Evolutionary conservation across 1,140 invertebrate species (phyloP), one percentile per base, ranked within the genome.

Genomic region (Ptiloglossa arizonensis): DNA sequence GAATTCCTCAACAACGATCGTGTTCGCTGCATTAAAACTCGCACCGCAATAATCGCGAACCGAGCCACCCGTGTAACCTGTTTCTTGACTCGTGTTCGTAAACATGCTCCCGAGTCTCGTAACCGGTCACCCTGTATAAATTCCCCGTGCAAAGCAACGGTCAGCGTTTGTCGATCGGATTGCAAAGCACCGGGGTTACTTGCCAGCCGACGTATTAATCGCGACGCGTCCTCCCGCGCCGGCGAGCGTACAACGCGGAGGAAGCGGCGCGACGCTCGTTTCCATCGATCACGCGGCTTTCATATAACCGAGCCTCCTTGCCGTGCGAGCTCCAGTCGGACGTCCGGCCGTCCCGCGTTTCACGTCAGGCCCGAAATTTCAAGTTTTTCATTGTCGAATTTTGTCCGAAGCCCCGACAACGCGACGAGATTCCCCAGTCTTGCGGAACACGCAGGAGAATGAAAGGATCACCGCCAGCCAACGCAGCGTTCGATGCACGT

Each of bases 181-280:
- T 80, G 82, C 71, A 77, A 84, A 84, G 80, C 82, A 83, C 57
- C 57, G 29, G 52, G 50, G 52, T 44, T 80, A 76, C 81, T 71
- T 83, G 64, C 66, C 48, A n/a, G 41, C 32, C 60, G 66, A 72
- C 64, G 72, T 79, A 84, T 84, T 84, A 84, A 83, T 77, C 71
- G 56, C 63, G n/a, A 64, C 32, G 38, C 60, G 29, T 60, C 57
- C 56, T 46, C 9, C 22, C 11, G 35, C 15, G 22, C 19, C 19
- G 15, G 27, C 32, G 22, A 24, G 9, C n/a, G 35, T 38, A 78
- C 35, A 24, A 4, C 41, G 48, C 60, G 52, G 35, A 44, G 54
- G 38, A 59, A 41, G 22, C 50, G 11, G 17, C n/a, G n/a, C 22
- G 13, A 59, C 48, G 17, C 27, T 27, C 8, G 48, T 54, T 24